phyloP scores from a whole-genome alignment of 2,113 vertebrate genomes.

The Chaenogobius annularis region DNA sequence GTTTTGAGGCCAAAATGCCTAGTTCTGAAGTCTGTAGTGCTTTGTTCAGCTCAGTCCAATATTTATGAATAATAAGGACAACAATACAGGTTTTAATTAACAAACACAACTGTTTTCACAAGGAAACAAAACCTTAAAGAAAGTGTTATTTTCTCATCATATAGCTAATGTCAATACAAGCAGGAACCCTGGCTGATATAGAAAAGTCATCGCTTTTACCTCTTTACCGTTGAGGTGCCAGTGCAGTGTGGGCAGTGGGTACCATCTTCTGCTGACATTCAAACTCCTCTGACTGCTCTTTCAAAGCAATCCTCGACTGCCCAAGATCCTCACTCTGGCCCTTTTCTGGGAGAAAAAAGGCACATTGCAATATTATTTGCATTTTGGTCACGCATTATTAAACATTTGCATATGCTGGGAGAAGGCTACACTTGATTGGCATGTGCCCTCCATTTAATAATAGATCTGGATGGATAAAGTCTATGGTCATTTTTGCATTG shows the following conservation, averaged over 20 bases:
- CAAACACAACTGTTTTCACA: too few relatives aligned
- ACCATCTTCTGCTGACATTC: slow-evolving; percentile 82
- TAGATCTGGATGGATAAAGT: not conserved
- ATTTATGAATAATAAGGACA: too few relatives aligned
- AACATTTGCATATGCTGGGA: not conserved
- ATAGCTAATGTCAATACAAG: not conserved
- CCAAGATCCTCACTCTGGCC: slow-evolving; percentile 77
- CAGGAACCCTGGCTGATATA: not conserved
- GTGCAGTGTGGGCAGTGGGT: slow-evolving; percentile 75
- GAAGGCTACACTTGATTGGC: not conserved
- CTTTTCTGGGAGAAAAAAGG: slow-evolving; percentile 74
- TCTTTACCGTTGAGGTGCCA: slow-evolving; percentile 77
- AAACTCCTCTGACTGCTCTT: slow-evolving; percentile 73
- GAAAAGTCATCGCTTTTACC: slow-evolving; percentile 37
- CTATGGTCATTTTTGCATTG: not conserved
- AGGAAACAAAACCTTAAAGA: too few relatives aligned
- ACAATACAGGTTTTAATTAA: too few relatives aligned
- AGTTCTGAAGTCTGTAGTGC: too few relatives aligned
- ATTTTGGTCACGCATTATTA: not conserved
- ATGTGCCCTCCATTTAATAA: not conserved
- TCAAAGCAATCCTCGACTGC: slow-evolving; percentile 62
- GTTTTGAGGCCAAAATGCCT: too few relatives aligned
- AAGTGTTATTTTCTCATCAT: too few relatives aligned
- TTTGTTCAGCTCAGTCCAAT: too few relatives aligned
- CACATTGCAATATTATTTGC: not conserved